Base-by-base conservation (phyloP, 2,888 invertebrate species). In the Campoplex nolae region DNA sequence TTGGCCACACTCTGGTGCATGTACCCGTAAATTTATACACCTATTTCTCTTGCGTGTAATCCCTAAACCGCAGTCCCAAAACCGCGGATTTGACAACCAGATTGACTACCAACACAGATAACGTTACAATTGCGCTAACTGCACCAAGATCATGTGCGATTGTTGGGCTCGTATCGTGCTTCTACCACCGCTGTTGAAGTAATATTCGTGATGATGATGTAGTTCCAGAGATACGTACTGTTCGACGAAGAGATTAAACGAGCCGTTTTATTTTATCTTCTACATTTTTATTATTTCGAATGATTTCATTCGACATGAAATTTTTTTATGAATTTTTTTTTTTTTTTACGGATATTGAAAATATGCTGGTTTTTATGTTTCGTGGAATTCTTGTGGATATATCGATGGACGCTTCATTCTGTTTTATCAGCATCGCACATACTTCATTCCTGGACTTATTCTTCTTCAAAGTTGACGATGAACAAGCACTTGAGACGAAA, bases 21-120 rank as follows among this genome's bases (percentile, higher is more conserved):
- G 51, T 71, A 28, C 51, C 18, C 48, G 48, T 51, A 32, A 18
- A 51, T 71, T 71, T 71, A 71, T 51, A 48, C 32, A 35, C 51
- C 71, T 51, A 71, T 51, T 48, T 18, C 51, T 54, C 56, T 70
- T 71, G 45, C 45, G 80, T 32, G 56, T 80, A 71, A 80, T 80
- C 80, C 80, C 58, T 23, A 35, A 80, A 73, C 58, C 48, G 71
- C 71, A 62, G 71, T 56, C n/a, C 32, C 6, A 1, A 51, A 79
- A 70, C 56, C 62, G 32, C 32, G 13, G 45, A 71, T 71, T 71
- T 56, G 45, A 71, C 70, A 71, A 45, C 18, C 42, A 23, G 58
- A 80, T 71, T 71, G 32, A 45, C 71, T 35, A 45, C 70, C 32
- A 3, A 48, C 70, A n/a, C 48, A 71, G 80, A 71, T 79, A 70